phyloP scores from a whole-genome alignment of 2,888 invertebrate genomes.

The Euplagia quadripunctaria region DNA sequence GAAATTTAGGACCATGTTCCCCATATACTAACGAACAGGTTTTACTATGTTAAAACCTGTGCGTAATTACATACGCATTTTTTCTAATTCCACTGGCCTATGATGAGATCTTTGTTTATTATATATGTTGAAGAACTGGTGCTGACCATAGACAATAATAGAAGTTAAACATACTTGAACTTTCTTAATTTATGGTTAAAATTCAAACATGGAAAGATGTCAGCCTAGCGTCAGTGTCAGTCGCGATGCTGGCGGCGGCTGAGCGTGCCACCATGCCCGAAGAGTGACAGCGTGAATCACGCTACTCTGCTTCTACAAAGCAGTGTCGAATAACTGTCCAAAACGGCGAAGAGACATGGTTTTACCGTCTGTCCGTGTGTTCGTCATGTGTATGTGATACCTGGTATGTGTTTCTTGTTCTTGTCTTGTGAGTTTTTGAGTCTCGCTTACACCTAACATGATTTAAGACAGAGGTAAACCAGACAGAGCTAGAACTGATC shows the following conservation, averaged over 20 bases:
- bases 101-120: too few relatives aligned
- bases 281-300: neutral
- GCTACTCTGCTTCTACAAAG: neutral
- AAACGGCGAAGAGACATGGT: constrained; percentile 17
- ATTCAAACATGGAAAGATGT: constrained; percentile 17
- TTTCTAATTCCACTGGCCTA: too few relatives aligned
- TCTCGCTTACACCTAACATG: neutral
- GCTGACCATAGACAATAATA: neutral
- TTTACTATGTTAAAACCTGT: too few relatives aligned
- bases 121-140: too few relatives aligned
- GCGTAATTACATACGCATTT: too few relatives aligned
- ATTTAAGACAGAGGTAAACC: neutral
- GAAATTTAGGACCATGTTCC: too few relatives aligned
- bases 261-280: neutral
- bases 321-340: constrained; percentile 5
- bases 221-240: neutral
- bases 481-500: too few relatives aligned
- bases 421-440: neutral
- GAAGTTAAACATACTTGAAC: neutral
- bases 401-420: constrained; percentile 6
- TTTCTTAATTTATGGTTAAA: constrained; percentile 2
- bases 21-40: too few relatives aligned
- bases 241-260: constrained; percentile 1
- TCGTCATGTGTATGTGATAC: constrained; percentile 16
- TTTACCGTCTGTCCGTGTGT: constrained; percentile 11